Base-by-base conservation (phyloP, 2,113 vertebrate species). In the Lamprotornis superbus region DNA sequence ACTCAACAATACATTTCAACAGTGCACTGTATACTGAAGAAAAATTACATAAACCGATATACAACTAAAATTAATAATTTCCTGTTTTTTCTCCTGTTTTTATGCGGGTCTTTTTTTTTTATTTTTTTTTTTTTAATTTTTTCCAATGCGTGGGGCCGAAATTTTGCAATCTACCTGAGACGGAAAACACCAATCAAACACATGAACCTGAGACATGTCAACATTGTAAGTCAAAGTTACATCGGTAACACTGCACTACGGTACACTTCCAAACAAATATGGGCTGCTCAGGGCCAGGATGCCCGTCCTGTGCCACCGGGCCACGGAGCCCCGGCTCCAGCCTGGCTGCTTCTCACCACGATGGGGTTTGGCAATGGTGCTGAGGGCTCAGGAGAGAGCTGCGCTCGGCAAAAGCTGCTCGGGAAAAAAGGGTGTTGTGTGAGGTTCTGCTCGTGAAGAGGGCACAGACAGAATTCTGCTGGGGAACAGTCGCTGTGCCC, bases 1-100 rank as follows among this genome's bases (percentile, higher is more conserved):
- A 98, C 98, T 98, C 98, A 98, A 98, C 98, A 98, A 98, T 98
- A 98, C 98, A 98, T 98, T 98, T 98, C 98, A 97, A 98, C 98
- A 98, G 98, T 97, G 98, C 98, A 98, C 98, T 97, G 98, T 96
- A 98, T 98, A 98, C 98, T 97, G 98, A 98, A 96, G 98, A 97
- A 97, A 96, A 98, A 98, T 97, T 97, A 98, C 98, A 98, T 96
- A 97, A 98, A 98, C 98, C 95, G 73, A 98, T 98, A 97, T 98
- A 98, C 98, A 98, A 98, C 98, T 98, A 97, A 98, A 98, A 97
- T 92, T 95, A 83, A 16, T 91, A 96, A 97, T 97, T 95, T 97
- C 97, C 97, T 97, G 96, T 91, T 91, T 91, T 77, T 97, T 95
- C 83, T 95, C 97, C 95, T 83, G 80, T 87, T 96, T 95, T 46